These are phyloP conservation scores for Heterotilapia buettikoferi DNA, from an alignment of 2,113 vertebrate genomes.

Conservation along the genomic window DNA sequence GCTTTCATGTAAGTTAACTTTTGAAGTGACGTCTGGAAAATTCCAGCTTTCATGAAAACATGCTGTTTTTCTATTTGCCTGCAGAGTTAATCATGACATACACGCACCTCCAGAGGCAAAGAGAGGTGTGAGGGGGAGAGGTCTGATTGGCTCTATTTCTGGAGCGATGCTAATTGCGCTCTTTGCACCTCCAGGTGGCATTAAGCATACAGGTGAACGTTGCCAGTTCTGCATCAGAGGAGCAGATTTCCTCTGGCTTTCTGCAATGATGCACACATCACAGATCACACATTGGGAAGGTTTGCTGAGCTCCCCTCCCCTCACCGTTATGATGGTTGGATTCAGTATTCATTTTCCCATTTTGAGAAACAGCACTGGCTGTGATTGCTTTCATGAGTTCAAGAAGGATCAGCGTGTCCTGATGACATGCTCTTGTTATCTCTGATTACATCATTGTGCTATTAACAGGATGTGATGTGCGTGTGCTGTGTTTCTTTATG, in stretches of 20 bases:
- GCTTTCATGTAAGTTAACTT: background rate
- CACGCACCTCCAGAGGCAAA: background rate
- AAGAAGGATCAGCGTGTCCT: background rate
- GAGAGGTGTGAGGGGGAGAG: background rate
- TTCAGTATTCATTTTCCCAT: constrained; percentile 5
- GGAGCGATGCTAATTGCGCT: background rate
- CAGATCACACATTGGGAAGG: background rate
- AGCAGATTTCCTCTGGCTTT: background rate
- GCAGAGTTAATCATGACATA: background rate
- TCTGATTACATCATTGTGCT: background rate
- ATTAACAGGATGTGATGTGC: background rate
- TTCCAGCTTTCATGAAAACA: background rate
- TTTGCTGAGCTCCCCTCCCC: background rate
- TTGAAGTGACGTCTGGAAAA: background rate
- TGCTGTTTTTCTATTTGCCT: background rate
- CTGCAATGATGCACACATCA: background rate
- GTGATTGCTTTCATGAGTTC: background rate
- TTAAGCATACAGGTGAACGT: background rate
- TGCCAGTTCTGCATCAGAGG: background rate
- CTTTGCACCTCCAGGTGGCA: background rate
- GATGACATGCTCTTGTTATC: background rate
- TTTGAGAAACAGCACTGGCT: background rate
- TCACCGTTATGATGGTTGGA: background rate
- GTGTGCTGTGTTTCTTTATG: background rate
- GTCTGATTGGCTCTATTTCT: constrained; percentile 30